Evolutionary conservation across 53 echinoderm and acorn worm genomes (phyloP).

Genomic region (Stichopus horrens): DNA sequence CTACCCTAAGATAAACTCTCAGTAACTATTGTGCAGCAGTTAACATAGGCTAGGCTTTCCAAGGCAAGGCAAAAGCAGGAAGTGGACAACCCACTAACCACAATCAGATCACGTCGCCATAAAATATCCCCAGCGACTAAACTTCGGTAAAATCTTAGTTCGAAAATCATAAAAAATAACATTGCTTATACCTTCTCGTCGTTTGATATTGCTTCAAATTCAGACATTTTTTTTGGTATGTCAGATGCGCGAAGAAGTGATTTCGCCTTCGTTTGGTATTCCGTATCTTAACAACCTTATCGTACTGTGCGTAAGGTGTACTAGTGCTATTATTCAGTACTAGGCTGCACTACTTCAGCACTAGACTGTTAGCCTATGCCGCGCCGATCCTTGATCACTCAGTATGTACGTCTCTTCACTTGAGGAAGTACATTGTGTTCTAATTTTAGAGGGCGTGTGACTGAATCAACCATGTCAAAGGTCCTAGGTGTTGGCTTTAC

Average conservation of each 20-base stretch:
- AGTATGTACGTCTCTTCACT: neutral
- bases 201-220: slow-evolving; percentile 70
- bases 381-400: neutral
- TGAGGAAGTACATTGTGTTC: slow-evolving; percentile 6
- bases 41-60: neutral
- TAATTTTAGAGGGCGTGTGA: neutral
- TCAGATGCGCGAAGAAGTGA: neutral
- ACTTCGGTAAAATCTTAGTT: too few species aligned
- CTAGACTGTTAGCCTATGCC: neutral
- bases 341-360: too few species aligned
- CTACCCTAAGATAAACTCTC: too few species aligned
- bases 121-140: too few species aligned
- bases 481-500: neutral
- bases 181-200: slow-evolving; percentile 69
- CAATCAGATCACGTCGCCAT: neutral
- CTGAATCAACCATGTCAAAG: neutral
- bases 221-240: slow-evolving; percentile 59
- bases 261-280: neutral
- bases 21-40: too few species aligned
- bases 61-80: neutral
- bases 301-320: neutral
- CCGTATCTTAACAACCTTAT: neutral
- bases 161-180: neutral
- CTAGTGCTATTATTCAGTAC: too few species aligned
- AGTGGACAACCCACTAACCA: slow-evolving; percentile 10